Conservation (phyloP, 2,797 vertebrate genomes). For the Liasis olivaceus region DNA sequence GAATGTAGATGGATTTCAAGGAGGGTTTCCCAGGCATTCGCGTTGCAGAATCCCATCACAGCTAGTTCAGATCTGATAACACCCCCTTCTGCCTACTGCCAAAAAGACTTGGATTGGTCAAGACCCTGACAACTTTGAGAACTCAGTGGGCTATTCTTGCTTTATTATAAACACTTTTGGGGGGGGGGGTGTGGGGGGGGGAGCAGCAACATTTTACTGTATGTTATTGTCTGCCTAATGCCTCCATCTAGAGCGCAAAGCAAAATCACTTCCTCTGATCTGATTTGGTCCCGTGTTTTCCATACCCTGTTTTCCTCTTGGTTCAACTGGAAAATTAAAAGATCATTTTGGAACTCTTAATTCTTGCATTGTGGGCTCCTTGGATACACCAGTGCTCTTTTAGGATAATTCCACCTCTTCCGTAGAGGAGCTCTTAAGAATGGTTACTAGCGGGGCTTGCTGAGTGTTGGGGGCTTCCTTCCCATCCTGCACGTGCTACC, state of each 20-base stretch:
- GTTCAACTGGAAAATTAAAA: slow-evolving; percentile 64
- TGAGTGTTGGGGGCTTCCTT: accelerated
- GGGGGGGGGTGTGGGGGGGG: not conserved
- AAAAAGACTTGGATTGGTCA: not conserved
- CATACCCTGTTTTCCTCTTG: slow-evolving; percentile 25
- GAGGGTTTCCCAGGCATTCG: not conserved
- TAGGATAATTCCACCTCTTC: not conserved
- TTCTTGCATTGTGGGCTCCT: not conserved
- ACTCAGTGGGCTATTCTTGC: not conserved
- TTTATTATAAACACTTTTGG: not conserved
- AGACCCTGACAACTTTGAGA: not conserved
- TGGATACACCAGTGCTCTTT: not conserved
- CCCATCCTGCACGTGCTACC: too few species aligned
- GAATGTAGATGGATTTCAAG: not conserved
- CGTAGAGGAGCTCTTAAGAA: not conserved
- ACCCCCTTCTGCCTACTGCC: not conserved
- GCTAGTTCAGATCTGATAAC: not conserved
- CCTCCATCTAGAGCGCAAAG: not conserved
- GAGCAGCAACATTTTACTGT: too few species aligned
- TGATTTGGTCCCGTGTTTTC: not conserved
- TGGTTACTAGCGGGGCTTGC: not conserved
- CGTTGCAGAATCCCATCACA: not conserved
- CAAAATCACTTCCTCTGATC: not conserved
- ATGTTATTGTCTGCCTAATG: accelerated
- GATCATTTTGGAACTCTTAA: slow-evolving; percentile 41